Conservation (phyloP, 2,113 vertebrate species). For the Saccopteryx leptura region DNA sequence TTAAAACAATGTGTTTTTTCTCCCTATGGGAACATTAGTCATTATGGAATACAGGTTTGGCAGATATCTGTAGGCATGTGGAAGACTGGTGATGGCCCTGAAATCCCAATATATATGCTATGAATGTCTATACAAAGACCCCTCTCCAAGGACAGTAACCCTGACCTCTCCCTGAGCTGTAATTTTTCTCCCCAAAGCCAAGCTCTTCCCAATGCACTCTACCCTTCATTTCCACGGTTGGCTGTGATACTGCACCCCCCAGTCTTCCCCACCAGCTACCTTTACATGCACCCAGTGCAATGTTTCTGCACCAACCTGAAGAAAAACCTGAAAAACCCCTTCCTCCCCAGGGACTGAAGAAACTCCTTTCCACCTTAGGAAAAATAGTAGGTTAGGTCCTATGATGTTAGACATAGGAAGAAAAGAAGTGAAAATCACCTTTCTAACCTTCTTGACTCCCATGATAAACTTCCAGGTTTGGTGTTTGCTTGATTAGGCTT, state of each 20-base stretch:
- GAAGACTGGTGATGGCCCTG: neutral
- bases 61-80: neutral
- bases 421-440: neutral
- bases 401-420: neutral
- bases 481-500: neutral
- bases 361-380: neutral
- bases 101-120: neutral
- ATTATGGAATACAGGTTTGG: neutral
- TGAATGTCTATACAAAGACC: neutral
- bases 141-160: neutral
- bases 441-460: neutral
- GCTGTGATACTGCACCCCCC: neutral
- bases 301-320: neutral
- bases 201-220: neutral
- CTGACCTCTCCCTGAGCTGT: neutral
- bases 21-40: neutral
- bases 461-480: neutral
- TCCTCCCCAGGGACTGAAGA: neutral
- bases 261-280: neutral
- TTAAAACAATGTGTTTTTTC: neutral
- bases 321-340: neutral
- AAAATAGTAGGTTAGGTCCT: neutral
- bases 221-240: neutral
- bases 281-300: accelerated
- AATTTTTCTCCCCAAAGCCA: neutral